Percentiles rank a stretch among this genome's conserved stretches.
These are phyloP conservation scores for Chunga burmeisteri DNA, from an alignment of 2,113 vertebrate species.

Conservation along the genomic window DNA sequence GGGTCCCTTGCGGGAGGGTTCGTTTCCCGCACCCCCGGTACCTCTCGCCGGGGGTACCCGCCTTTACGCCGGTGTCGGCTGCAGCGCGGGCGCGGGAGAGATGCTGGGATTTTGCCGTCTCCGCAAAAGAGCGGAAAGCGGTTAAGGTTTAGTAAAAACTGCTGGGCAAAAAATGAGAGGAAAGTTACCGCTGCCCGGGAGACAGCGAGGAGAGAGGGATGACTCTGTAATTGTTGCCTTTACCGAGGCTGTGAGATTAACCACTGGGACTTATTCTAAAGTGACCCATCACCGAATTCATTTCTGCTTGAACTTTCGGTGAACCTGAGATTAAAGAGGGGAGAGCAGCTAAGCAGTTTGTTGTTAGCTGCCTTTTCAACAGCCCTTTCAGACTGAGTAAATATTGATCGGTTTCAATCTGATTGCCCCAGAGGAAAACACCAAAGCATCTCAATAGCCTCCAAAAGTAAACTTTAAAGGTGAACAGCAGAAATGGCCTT, in stretches of 20 bases:
- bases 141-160: conserved; percentile 51
- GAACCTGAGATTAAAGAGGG: conserved; percentile 87
- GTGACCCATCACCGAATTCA: conserved; percentile 83
- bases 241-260: conserved; percentile 78
- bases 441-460: conserved; percentile 76
- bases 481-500: conserved; percentile 65
- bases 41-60: background rate
- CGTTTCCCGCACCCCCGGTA: background rate
- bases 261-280: conserved; percentile 82
- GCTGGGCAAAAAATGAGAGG: conserved; percentile 62
- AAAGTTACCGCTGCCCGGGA: conserved; percentile 41
- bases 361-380: conserved; percentile 88
- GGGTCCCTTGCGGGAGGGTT: background rate
- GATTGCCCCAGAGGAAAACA: conserved; percentile 85
- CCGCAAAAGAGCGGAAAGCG: background rate
- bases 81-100: background rate
- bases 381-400: conserved; percentile 88
- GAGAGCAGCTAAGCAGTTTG: conserved; percentile 85
- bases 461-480: conserved; percentile 82
- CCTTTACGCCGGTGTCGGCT: background rate
- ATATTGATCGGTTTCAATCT: conserved; percentile 88
- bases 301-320: conserved; percentile 86
- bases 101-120: background rate
- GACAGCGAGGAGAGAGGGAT: conserved; percentile 25
- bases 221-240: conserved; percentile 78